Evolutionary conservation across 2,113 vertebrate genomes (phyloP).

Genomic region (Pangasianodon hypophthalmus): DNA sequence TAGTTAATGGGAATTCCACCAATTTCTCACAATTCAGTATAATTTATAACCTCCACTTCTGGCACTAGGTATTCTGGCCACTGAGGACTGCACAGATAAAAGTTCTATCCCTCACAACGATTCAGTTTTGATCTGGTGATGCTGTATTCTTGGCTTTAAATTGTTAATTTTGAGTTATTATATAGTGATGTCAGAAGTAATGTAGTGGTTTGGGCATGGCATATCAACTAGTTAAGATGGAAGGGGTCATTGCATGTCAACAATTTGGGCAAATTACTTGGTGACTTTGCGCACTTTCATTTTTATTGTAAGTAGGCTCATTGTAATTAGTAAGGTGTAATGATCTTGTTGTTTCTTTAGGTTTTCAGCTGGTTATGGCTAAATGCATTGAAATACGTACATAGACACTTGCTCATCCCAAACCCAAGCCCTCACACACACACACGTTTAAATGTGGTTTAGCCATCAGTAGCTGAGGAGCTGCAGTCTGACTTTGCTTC

Average conservation of each 20-base stretch:
- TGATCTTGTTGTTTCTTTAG: neutral
- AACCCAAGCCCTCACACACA: conserved; percentile 38
- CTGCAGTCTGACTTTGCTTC: conserved; percentile 15
- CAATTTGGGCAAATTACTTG: neutral
- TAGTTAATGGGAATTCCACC: neutral
- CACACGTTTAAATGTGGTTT: conserved; percentile 46
- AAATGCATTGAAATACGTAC: neutral
- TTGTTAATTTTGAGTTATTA: neutral
- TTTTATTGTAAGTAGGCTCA: neutral
- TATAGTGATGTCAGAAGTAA: neutral
- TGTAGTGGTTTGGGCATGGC: neutral
- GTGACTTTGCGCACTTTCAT: neutral
- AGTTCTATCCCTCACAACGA: neutral
- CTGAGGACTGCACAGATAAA: neutral
- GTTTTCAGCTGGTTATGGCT: neutral
- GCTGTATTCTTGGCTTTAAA: neutral
- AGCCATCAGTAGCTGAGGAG: conserved; percentile 38
- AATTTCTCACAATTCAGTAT: neutral
- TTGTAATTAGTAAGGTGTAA: neutral
- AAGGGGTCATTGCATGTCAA: neutral
- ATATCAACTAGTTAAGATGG: neutral
- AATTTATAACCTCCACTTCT: neutral
- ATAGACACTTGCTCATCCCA: conserved; percentile 5
- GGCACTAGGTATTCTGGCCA: neutral
- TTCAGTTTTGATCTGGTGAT: neutral